Evolutionary conservation across 2,888 invertebrate genomes (phyloP), one percentile per base, ranked within the genome.

Genomic region (Diloba caeruleocephala): DNA sequence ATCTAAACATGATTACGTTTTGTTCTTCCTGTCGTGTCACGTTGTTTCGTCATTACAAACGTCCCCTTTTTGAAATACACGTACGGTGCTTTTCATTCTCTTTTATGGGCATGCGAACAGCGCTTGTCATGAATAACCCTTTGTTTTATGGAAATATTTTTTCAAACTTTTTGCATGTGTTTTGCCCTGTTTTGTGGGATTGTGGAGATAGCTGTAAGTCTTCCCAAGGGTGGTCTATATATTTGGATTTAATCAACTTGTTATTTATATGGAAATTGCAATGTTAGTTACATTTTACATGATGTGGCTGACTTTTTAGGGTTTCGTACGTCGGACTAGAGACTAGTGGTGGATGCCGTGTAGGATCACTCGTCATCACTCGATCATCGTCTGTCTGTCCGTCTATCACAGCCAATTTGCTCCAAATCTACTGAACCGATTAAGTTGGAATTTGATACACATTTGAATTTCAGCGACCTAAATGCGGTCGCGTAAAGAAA

Each of bases 121-220:
- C 53, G 44, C 52, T 61, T 41, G 52, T 67, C 71, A 71, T 67
- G 67, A 67, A 67, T 67, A 71, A 70, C 61, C 67, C 71, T 70
- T 66, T 67, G 67, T 57, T 69, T 61, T 51, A 61, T 61, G 49
- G 25, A 32, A 37, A 43, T 52, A 32, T 52, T 54, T 53, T 55
- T 60, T 34, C 49, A 28, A 52, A 65, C 56, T 53, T 53, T 56
- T 50, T 44, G 39, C 31, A 7, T 32, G 34, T 38, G 10, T 37
- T 13, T 25, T 37, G 59, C 34, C 25, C 37, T 53, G n/a, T 69
- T 53, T 53, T 51, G 48, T 37, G 26, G 49, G 41, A 53, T 50
- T 39, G 52, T 17, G 33, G 52, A 21, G 37, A 46, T 34, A 19
- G 32, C n/a, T 25, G 10, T 61, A 61, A 67, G 46, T 62, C 54